Conservation (phyloP, 92 coral and sea anemone species). For the Hydrozoanthus gracilis region DNA sequence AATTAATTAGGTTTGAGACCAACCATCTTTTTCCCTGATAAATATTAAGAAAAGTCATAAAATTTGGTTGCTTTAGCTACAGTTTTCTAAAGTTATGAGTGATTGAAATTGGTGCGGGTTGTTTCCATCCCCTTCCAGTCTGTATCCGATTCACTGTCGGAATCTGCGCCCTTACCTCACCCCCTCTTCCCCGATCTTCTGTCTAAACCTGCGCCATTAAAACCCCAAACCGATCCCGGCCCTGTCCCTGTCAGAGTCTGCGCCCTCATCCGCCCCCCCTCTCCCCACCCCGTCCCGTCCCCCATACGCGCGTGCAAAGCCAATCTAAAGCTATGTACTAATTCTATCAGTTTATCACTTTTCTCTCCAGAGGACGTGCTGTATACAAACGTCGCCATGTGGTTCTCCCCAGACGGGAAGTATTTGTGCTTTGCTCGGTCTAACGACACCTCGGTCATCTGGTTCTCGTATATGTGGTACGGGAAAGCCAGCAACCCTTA, state of each 20-base stretch:
- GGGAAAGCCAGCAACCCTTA: slow-evolving; percentile 69
- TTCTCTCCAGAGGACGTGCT: slow-evolving; percentile 90
- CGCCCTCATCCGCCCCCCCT: not conserved
- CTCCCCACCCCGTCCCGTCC: not conserved
- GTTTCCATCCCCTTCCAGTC: no score
- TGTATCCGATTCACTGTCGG: no score
- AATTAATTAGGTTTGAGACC: slow-evolving; percentile 4
- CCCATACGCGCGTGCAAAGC: not conserved
- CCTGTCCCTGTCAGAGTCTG: no score
- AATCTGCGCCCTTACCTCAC: not conserved
- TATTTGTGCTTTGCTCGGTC: slow-evolving; percentile 75
- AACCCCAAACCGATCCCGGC: no score
- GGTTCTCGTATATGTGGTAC: slow-evolving; percentile 85
- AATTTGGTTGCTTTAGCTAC: no score
- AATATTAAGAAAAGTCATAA: no score
- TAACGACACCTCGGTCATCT: slow-evolving; percentile 80
- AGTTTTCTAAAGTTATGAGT: no score
- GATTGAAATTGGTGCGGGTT: no score
- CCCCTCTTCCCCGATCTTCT: not conserved
- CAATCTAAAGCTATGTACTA: not conserved
- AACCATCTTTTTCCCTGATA: not conserved
- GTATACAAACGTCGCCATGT: slow-evolving; percentile 73
- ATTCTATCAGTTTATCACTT: not conserved
- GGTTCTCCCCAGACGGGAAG: slow-evolving; percentile 82
- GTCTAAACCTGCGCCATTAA: not conserved